phyloP scores from a whole-genome alignment of 2,888 invertebrate genomes.

The Ceramica pisi region DNA sequence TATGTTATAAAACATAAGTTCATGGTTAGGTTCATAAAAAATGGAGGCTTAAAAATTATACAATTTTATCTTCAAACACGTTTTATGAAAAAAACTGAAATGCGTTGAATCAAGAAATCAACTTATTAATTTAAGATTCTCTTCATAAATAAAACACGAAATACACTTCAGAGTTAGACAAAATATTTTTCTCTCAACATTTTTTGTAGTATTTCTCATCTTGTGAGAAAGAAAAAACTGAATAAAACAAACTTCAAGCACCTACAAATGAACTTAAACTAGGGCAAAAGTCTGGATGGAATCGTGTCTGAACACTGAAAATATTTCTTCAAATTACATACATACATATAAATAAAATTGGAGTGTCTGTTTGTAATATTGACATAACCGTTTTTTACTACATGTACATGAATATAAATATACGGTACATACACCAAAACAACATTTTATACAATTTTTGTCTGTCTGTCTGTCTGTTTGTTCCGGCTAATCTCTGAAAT shows the following conservation, averaged over 20 bases:
- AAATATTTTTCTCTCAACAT: neutral
- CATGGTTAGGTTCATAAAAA: no score
- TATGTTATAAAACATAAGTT: no score
- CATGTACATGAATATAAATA: no score
- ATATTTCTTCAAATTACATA: constrained; percentile 50
- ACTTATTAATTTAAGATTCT: constrained; percentile 23
- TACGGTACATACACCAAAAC: no score
- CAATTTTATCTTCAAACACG: no score
- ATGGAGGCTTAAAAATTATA: no score
- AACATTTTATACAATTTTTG: no score
- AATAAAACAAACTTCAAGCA: constrained; percentile 42
- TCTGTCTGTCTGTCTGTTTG: no score
- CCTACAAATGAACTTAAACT: constrained; percentile 41
- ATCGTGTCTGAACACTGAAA: constrained; percentile 27
- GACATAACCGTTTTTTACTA: no score
- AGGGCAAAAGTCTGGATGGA: constrained; percentile 37
- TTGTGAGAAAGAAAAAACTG: constrained; percentile 10
- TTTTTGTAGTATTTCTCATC: constrained; percentile 13
- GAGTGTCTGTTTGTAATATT: no score
- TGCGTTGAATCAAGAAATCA: constrained; percentile 5
- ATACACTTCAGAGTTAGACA: neutral
- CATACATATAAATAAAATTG: no score
- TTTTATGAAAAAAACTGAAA: neutral
- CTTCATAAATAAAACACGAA: constrained; percentile 1
- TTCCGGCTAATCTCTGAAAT: no score